Evolutionary conservation across 2,797 vertebrate genomes (phyloP), one percentile per base, ranked within the genome.

Genomic region (Amblyopsis hoosieri): DNA sequence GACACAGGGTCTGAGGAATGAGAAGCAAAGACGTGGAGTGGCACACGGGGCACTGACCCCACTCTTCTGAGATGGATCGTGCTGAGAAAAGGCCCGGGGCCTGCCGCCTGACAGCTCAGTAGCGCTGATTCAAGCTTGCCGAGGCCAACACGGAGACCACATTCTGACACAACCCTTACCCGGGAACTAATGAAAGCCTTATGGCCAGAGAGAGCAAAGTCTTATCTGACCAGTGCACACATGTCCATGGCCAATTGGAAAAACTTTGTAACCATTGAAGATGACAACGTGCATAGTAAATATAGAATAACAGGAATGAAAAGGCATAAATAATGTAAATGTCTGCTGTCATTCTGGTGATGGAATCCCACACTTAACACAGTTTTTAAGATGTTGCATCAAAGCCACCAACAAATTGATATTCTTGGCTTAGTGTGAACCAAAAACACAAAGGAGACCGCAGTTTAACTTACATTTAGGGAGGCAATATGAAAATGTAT

Each of bases 141-240:
- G 71, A 64, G 61, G 71, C 69, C 70, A 72, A 76, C 68, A 45
- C 53, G 54, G 49, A 86, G 85, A 81, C 82, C 85, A 87, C 83
- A 82, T 74, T 78, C 85, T 81, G 76, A 87, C 79, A 83, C 78
- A 64, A 62, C 48, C 68, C 68, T 77, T 64, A 58, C 66, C 65
- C 72, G 59, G 61, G 69, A 71, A 63, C 74, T 89, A 89, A 91
- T 88, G 80, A 84, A 80, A 90, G 87, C 83, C 85, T 89, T 82
- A 82, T 69, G 81, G 78, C 74, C 54, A 62, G 1, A 11, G 74
- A 46, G 64, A 76, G 72, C 54, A 67, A 67, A 62, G 78, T 69
- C 73, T 77, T 68, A 81, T 85, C 76, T 85, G 75, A 91, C 76
- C 79, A 87, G 82, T 68, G 74, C 66, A 57, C 83, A 82, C 71